phyloP scores from a whole-genome alignment of 1,140 invertebrate species.

The Dendroctonus valens region DNA sequence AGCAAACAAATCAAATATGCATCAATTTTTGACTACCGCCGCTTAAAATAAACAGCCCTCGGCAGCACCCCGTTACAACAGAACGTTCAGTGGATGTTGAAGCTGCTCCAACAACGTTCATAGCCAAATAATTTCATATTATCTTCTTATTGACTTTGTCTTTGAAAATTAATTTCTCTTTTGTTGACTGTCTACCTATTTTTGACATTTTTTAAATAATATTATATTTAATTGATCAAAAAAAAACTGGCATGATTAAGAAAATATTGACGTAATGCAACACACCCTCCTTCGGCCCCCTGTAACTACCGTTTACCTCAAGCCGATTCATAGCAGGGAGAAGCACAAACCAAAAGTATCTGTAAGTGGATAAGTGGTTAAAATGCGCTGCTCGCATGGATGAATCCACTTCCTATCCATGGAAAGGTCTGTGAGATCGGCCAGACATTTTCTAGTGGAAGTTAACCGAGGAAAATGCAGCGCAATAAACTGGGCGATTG shows the following conservation, averaged over 20 bases:
- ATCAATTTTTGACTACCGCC: slow-evolving; percentile 23
- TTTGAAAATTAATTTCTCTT: too few relatives aligned
- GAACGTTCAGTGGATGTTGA: too few relatives aligned
- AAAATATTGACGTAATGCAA: not conserved
- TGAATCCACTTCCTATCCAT: slow-evolving; percentile 45
- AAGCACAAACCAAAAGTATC: slow-evolving; percentile 36
- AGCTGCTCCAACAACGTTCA: too few relatives aligned
- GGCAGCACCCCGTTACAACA: not conserved
- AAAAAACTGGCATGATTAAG: too few relatives aligned
- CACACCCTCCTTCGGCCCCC: slow-evolving; percentile 3
- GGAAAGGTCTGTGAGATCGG: slow-evolving; percentile 40
- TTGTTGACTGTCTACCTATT: too few relatives aligned
- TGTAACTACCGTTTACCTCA: slow-evolving; percentile 17
- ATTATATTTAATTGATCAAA: too few relatives aligned
- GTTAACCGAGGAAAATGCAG: not conserved
- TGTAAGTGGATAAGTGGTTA: slow-evolving; percentile 50
- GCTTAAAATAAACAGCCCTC: slow-evolving; percentile 29
- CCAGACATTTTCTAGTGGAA: slow-evolving; percentile 12
- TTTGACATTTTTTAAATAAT: too few relatives aligned
- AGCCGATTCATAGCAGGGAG: slow-evolving; percentile 23
- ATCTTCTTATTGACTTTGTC: too few relatives aligned
- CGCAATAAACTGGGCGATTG: slow-evolving; percentile 24
- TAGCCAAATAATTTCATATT: too few relatives aligned
- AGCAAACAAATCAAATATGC: slow-evolving; percentile 33
- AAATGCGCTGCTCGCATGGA: slow-evolving; percentile 47